Evolutionary conservation across 2,888 invertebrate species (phyloP).

Genomic region (Euzetes globulus): DNA sequence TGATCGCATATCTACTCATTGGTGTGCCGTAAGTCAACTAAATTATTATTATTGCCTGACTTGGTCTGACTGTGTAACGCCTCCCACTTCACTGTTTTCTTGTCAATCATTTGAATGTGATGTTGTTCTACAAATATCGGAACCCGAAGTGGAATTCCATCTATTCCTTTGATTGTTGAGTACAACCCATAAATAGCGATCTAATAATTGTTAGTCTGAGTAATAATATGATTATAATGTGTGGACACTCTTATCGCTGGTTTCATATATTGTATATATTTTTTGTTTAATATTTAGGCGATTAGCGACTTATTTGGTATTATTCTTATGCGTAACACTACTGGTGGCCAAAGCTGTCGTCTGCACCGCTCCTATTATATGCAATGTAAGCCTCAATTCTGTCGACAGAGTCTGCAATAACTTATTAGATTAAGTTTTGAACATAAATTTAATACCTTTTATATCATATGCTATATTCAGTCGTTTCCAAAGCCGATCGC

Average conservation of each 20-base stretch:
- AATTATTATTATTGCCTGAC: background rate
- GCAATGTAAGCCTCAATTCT: constrained; percentile 46
- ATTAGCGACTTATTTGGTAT: constrained; percentile 44
- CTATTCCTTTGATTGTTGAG: background rate
- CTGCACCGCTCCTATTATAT: constrained; percentile 48
- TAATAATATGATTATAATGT: too few species aligned
- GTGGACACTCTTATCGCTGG: background rate
- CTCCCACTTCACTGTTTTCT: background rate
- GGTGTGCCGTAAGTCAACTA: constrained; percentile 44
- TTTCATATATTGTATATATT: background rate
- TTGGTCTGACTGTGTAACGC: background rate
- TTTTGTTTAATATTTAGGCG: constrained; percentile 9
- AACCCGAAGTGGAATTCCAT: too few species aligned
- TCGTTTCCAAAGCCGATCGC: constrained; percentile 38
- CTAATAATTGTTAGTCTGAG: background rate
- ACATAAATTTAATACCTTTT: background rate
- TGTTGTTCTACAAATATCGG: too few species aligned
- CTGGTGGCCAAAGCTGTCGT: constrained; percentile 48
- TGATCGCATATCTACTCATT: constrained; percentile 44
- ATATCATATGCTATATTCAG: background rate
- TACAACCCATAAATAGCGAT: background rate
- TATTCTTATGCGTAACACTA: constrained; percentile 46
- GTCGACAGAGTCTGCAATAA: too few species aligned
- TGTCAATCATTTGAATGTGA: too few species aligned
- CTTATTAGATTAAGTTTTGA: background rate